Evolutionary conservation across 2,113 vertebrate genomes (phyloP), one percentile per base, ranked within the genome.

Genomic region (Donacobius atricapilla): DNA sequence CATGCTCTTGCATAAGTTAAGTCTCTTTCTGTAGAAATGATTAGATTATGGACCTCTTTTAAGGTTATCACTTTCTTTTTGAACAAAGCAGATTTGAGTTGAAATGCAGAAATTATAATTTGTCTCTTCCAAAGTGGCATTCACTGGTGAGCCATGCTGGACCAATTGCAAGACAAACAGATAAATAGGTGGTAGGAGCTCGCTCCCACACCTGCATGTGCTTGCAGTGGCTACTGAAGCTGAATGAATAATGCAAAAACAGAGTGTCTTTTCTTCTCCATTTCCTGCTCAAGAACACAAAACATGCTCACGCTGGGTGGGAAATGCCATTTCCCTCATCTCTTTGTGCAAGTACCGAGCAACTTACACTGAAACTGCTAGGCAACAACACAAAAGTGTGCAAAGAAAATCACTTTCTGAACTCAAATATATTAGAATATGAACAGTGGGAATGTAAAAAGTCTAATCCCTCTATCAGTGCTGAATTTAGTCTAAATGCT

Each of bases 241-340:
- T n/a, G 54, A 58, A 50, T 35, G 25, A 73, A 54, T 42, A 65
- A 61, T 33, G 20, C 13, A 66, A 30, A 57, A 16, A 68, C 24
- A 66, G 6, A 5, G 6, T 24, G 28, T 24, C 37, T 72, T 72
- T 75, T 61, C 60, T 71, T 66, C 71, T 54, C 48, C 30, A 3
- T 82, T 80, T 88, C 53, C 75, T 69, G 44, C 58, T 87, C 17
- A 18, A 33, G 40, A 21, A 31, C 12, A 11, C 14, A 7, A 86
- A 57, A 11, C 16, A 7, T 20, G 40, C 39, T 57, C 54, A 12
- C 0, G 0, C 33, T 0, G 0, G 12, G 47, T 31, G 7, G 20
- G 35, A 83, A 89, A 60, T 40, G 56, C 42, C 47, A 12, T 72
- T 90, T 69, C 7, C 76, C 66, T 23, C 17, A 37, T 65, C 18